Evolutionary conservation across 2,797 vertebrate genomes (phyloP), one percentile per base, ranked within the genome.

Genomic region (Danio kyathit): DNA sequence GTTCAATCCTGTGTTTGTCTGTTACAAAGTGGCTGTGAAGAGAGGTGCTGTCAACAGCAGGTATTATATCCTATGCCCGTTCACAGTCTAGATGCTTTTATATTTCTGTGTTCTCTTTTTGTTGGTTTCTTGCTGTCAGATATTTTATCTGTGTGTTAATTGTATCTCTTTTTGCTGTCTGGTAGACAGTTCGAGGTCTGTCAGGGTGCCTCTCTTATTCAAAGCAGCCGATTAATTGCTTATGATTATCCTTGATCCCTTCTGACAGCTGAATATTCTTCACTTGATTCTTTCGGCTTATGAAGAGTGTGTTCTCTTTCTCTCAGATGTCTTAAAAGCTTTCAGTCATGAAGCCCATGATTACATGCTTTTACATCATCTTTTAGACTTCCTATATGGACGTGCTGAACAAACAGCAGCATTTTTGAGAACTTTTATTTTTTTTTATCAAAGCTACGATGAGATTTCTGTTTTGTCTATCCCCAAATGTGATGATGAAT

Each of bases 21-120:
- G 46, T 52, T 63, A 44, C 79, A 80, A 86, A 86, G 75, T 77
- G 75, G 63, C 49, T 75, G 83, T 71, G 84, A 76, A 57, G 85
- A 89, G 74, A 87, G 88, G 88, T 88, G 71, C 83, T 88, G 88
- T 89, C 88, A 89, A 75, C 80, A 59, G 64, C 82, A 79, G 63
- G 82, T 81, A 86, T 87, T 86, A 86, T 78, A 67, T 84, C 40
- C 61, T 61, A 40, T 74, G 59, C 46, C 49, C 38, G 67, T 82
- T 70, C 52, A 59, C 63, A 19, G 56, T 66, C 43, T 69, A 40
- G 17, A 44, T 71, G 43, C 49, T 49, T 76, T 83, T 51, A 46
- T 77, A 65, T 81, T 46, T 54, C 65, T 16, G 59, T 63, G 56
- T 48, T 59, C 43, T 70, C 49, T 77, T 21, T 16, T 54, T 14